phyloP scores from a whole-genome alignment of 2,888 invertebrate genomes.

The Ormyrus nitidulus region DNA sequence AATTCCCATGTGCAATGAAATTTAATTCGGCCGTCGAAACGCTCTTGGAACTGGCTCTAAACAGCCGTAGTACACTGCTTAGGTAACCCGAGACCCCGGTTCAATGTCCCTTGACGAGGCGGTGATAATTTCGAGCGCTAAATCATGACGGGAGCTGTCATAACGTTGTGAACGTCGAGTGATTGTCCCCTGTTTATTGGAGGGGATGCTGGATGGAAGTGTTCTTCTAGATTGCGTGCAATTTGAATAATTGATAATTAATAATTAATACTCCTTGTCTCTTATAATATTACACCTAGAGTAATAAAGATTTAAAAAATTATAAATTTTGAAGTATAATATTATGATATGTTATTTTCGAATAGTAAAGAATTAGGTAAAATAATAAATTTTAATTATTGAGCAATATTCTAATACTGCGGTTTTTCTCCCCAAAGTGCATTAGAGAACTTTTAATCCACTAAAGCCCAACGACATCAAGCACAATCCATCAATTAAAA shows the following conservation, averaged over 20 bases:
- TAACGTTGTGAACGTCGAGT: not conserved
- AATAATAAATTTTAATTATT: no score
- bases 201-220: slow-evolving; percentile 29
- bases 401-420: no score
- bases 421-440: no score
- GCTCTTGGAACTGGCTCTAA: not conserved
- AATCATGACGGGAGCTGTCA: slow-evolving; percentile 7
- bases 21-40: slow-evolving; percentile 37
- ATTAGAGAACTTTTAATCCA: no score
- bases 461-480: not conserved
- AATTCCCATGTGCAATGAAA: slow-evolving; percentile 48
- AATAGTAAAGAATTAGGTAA: no score
- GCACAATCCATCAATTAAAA: slow-evolving; percentile 19
- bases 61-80: not conserved
- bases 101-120: not conserved
- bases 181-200: not conserved
- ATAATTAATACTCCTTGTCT: no score
- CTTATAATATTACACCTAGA: no score
- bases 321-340: no score
- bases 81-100: slow-evolving; percentile 9
- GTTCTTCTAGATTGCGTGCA: no score
- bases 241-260: no score
- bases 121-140: slow-evolving; percentile 29
- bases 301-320: no score
- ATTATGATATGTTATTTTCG: no score